Evolutionary conservation across 2,797 vertebrate species (phyloP).

Genomic region (Sebastes paucispinis): DNA sequence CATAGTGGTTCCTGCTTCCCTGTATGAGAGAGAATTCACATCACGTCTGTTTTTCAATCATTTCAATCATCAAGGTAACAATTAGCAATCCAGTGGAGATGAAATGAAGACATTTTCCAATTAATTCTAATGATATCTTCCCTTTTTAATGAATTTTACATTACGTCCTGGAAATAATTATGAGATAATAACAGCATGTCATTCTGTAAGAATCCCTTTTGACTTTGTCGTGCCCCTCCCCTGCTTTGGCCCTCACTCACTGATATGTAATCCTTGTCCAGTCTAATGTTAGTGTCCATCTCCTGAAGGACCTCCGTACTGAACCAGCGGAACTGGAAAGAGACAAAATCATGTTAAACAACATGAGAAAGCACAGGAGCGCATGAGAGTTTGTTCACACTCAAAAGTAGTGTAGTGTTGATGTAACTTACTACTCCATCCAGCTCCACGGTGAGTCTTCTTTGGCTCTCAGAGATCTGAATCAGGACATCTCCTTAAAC

Average conservation of each 20-base stretch:
- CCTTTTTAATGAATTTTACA: neutral
- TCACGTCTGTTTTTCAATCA: neutral
- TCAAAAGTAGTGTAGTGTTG: neutral
- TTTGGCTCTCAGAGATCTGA: constrained; percentile 90
- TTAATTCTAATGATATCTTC: neutral
- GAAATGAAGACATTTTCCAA: neutral
- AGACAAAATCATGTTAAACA: neutral
- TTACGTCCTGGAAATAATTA: neutral
- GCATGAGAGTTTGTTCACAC: rapidly evolving
- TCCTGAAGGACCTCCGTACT: constrained; percentile 88
- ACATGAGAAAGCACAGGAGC: neutral
- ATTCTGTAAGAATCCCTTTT: neutral
- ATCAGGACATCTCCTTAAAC: constrained; percentile 89
- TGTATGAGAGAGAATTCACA: constrained; percentile 60
- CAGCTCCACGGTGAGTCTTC: constrained; percentile 86
- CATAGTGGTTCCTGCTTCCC: constrained; percentile 89
- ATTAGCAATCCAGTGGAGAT: neutral
- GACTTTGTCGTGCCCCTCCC: neutral
- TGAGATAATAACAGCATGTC: neutral
- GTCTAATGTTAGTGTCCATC: constrained; percentile 89
- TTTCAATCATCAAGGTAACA: neutral
- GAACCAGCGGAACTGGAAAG: constrained; percentile 88
- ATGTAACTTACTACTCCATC: constrained; percentile 86
- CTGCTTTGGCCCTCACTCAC: constrained; percentile 72
- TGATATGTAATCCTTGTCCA: constrained; percentile 90